Conservation (phyloP, 1,140 invertebrate species). For the Drosophila oshimai region DNA sequence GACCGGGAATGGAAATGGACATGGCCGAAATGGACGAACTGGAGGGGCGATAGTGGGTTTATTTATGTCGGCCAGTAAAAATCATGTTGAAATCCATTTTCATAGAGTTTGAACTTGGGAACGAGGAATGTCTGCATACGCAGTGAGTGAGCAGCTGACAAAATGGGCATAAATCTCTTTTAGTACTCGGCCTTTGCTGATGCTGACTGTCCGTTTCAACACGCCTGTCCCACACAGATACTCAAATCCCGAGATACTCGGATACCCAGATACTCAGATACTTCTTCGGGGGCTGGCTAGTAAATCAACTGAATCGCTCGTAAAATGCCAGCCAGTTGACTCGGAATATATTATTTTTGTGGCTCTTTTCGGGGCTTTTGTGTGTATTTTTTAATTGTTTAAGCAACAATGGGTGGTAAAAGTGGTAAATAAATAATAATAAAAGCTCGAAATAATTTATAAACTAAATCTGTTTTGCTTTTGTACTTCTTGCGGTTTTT, state of each 20-base stretch:
- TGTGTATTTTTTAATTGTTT: conserved; percentile 73
- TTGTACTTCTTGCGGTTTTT: background rate
- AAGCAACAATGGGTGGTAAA: conserved; percentile 81
- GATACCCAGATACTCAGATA: conserved; percentile 2
- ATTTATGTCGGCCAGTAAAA: conserved; percentile 63
- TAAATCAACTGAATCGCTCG: conserved; percentile 79
- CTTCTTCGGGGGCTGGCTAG: conserved; percentile 65
- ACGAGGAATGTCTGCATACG: conserved; percentile 37
- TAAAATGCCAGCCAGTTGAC: conserved; percentile 69
- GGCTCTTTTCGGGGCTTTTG: conserved; percentile 27
- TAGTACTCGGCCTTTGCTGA: conserved; percentile 64
- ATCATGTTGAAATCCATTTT: conserved; percentile 63
- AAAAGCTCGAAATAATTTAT: conserved; percentile 61
- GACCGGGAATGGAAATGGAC: conserved; percentile 6
- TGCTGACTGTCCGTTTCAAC: conserved; percentile 76
- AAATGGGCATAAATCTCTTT: conserved; percentile 79
- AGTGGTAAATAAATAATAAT: conserved; percentile 76
- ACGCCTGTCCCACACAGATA: conserved; percentile 67
- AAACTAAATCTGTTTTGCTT: conserved; percentile 49
- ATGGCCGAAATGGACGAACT: background rate
- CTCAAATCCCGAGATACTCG: conserved; percentile 13
- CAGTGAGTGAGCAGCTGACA: conserved; percentile 59
- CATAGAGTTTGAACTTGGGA: conserved; percentile 54
- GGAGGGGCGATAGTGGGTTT: conserved; percentile 19
- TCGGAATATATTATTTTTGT: conserved; percentile 45